phyloP scores from a whole-genome alignment of 2,888 invertebrate species.

The Theristus sp. region DNA sequence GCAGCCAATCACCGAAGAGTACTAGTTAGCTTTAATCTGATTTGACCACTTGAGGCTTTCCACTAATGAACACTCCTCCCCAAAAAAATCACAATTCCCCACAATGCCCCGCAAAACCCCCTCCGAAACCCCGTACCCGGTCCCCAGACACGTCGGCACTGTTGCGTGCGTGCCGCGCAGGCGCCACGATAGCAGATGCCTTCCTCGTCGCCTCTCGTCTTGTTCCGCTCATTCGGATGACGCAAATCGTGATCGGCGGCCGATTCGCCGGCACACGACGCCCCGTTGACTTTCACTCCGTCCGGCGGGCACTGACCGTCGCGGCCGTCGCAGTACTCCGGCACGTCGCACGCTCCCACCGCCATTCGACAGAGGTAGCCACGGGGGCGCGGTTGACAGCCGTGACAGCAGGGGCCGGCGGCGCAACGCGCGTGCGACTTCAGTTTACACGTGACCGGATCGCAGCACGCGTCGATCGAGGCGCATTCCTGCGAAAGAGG shows the following conservation, averaged over 20 bases:
- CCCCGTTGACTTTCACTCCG: conserved; percentile 77
- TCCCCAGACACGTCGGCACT: conserved; percentile 87
- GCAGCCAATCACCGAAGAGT: no score
- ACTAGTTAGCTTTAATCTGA: no score
- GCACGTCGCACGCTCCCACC: conserved; percentile 61
- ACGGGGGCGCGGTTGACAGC: conserved; percentile 31
- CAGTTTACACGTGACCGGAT: conserved; percentile 84
- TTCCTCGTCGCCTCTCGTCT: no score
- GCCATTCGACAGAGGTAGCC: conserved; percentile 68
- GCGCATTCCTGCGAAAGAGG: conserved; percentile 10
- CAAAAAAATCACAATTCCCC: no score
- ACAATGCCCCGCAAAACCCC: no score
- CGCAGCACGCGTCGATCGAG: conserved; percentile 72
- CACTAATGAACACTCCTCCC: no score
- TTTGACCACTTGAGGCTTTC: no score
- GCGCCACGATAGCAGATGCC: conserved; percentile 79
- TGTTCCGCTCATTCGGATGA: conserved; percentile 10
- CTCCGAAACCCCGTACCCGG: no score
- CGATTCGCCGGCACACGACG: conserved; percentile 47
- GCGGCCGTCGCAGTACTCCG: conserved; percentile 75
- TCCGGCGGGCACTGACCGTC: conserved; percentile 58
- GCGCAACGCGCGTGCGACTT: conserved; percentile 84
- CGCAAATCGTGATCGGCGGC: conserved; percentile 23
- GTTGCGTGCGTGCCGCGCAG: conserved; percentile 63
- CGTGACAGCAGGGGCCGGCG: conserved; percentile 73